Conservation (phyloP, 1,140 invertebrate species). For the Galendromus occidentalis region DNA sequence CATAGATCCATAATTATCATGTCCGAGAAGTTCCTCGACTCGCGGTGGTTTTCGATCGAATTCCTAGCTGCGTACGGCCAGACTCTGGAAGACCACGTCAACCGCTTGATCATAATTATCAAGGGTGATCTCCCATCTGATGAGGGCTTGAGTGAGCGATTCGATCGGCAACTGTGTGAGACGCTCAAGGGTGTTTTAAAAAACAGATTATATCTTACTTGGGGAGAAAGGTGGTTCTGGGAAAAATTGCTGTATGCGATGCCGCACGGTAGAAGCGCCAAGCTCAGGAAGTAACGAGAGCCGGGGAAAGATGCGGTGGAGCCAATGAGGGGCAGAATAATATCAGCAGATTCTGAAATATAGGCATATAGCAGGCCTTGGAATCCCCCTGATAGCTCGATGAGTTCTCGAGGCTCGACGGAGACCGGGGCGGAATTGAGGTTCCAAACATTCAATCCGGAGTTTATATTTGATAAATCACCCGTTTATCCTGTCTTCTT, state of each 20-base stretch:
- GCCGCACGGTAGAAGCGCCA: no score
- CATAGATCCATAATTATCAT: slow-evolving; percentile 48
- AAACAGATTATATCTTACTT: slow-evolving; percentile 64
- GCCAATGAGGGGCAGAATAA: background rate
- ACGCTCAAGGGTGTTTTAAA: no score
- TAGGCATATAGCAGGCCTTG: no score
- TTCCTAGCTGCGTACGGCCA: slow-evolving; percentile 23
- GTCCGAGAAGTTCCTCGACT: slow-evolving; percentile 23
- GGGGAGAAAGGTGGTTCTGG: slow-evolving; percentile 62
- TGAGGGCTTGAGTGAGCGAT: background rate
- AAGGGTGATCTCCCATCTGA: slow-evolving; percentile 20
- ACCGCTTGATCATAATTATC: slow-evolving; percentile 23
- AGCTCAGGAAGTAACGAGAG: no score
- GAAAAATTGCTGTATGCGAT: slow-evolving; percentile 52
- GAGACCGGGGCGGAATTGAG: no score
- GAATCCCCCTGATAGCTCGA: no score
- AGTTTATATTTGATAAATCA: no score
- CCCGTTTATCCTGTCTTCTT: no score
- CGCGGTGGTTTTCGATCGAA: slow-evolving; percentile 26
- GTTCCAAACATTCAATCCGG: no score
- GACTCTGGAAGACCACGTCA: slow-evolving; percentile 20
- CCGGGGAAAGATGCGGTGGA: background rate
- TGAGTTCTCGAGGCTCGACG: no score
- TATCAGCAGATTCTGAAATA: no score
- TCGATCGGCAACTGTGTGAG: background rate